Conservation (phyloP, 2,113 vertebrate species). For the Cynopterus brachyotis region DNA sequence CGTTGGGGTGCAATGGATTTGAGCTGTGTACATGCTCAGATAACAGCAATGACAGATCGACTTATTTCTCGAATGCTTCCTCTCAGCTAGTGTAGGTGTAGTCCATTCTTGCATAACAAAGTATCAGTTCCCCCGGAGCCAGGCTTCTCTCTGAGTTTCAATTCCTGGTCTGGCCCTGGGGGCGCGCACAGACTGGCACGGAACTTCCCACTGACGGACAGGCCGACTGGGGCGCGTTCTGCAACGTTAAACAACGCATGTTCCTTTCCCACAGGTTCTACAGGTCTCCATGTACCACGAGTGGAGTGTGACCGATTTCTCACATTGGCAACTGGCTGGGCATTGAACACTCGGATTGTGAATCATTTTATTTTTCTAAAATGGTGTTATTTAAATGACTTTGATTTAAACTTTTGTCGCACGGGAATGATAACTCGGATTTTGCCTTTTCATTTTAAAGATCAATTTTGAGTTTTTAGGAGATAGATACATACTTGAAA, state of each 20-base stretch:
- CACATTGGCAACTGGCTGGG: background rate
- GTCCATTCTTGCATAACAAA: background rate
- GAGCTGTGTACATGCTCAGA: background rate
- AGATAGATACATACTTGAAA: background rate
- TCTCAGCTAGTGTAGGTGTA: background rate
- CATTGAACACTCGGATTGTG: background rate
- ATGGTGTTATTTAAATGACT: slow-evolving; percentile 37
- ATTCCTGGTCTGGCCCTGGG: background rate
- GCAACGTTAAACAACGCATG: background rate
- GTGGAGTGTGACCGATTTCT: background rate
- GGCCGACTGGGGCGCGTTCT: background rate
- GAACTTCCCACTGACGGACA: background rate
- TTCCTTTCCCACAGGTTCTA: background rate
- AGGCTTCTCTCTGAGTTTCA: background rate
- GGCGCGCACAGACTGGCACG: background rate
- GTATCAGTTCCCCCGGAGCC: background rate
- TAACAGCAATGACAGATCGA: background rate
- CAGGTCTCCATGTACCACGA: background rate
- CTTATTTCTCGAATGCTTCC: background rate
- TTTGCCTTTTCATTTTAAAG: slow-evolving; percentile 32
- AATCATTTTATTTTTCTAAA: background rate
- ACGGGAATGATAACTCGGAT: background rate
- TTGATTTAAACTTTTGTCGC: background rate
- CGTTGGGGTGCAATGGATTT: background rate
- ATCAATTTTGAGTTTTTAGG: background rate